Base-by-base conservation (phyloP, 2,888 invertebrate genomes). In the Phragmatobia fuliginosa region DNA sequence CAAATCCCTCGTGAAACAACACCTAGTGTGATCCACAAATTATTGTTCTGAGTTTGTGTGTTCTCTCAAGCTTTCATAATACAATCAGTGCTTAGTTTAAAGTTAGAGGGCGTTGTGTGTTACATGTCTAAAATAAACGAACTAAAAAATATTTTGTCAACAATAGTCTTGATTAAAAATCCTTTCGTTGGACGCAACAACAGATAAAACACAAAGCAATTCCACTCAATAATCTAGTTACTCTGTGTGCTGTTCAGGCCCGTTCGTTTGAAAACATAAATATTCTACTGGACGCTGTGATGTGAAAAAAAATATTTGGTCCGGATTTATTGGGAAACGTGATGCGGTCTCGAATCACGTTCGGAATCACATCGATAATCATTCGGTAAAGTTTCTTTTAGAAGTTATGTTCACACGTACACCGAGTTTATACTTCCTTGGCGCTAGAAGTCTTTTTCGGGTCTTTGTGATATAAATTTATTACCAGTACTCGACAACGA, bases 291-390 rank as follows among this genome's bases (percentile, higher is more conserved):
- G 56, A 32, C 25, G 25, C 28, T 33, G 56, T 49, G 52, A 49
- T n/a, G 32, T 7, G 32, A 62, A 68, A 80, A n/a, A 72, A 75
- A 76, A 75, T 63, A 71, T 73, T 73, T 63, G 41, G 38, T 45
- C 36, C 52, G 60, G 65, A 68, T 76, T 77, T 80, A 80, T 74
- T 58, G 70, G 36, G 52, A 73, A 74, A 82, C 82, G 84, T 83
- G 83, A 77, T 62, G 69, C 45, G 73, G 70, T 72, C 70, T 7
- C 58, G 62, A 62, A 67, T 70, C 79, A 78, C 79, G 81, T 72
- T 58, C 49, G 11, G 56, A 75, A 69, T 66, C 68, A 59, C 62
- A 28, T 70, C 56, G 56, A 77, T 59, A 60, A 72, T 68, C 63
- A 68, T 74, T 70, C 56, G 31, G 58, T 32, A 31, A 64, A 68